Conservation (phyloP, 1,140 invertebrate genomes). For the Hyposmocoma kahamanoa region DNA sequence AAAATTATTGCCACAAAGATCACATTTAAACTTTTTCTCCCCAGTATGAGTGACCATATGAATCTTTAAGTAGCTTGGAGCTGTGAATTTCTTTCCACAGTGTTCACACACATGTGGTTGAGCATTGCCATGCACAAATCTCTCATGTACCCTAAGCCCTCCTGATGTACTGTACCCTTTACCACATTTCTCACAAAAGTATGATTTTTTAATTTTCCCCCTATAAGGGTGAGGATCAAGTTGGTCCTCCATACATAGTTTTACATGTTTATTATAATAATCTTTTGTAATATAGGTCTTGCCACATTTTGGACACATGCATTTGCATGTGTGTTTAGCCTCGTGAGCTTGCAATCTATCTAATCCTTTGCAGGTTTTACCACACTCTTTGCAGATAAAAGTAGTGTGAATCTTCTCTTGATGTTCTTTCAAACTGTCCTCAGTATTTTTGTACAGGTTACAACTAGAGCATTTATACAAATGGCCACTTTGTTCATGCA, state of each 20-base stretch:
- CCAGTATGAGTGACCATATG: conserved; percentile 69
- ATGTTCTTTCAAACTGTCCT: conserved; percentile 35
- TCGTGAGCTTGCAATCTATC: conserved; percentile 47
- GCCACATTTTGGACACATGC: conserved; percentile 51
- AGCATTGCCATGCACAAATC: conserved; percentile 55
- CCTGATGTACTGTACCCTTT: conserved; percentile 55
- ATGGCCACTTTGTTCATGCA: conserved; percentile 26
- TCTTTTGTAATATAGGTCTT: conserved; percentile 51
- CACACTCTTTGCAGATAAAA: conserved; percentile 48
- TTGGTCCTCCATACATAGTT: conserved; percentile 41
- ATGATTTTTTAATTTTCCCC: conserved; percentile 36
- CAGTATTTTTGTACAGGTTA: conserved; percentile 21
- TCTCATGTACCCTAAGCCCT: conserved; percentile 48
- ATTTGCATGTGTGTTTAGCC: conserved; percentile 39
- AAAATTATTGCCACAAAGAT: conserved; percentile 58
- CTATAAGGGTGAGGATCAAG: conserved; percentile 53
- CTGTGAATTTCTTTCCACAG: conserved; percentile 57
- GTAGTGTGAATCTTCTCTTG: conserved; percentile 29
- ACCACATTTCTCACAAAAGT: conserved; percentile 47
- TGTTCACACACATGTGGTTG: conserved; percentile 49
- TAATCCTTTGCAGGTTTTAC: conserved; percentile 37
- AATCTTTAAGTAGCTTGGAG: conserved; percentile 54
- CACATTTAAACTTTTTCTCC: conserved; percentile 64
- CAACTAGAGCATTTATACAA: conserved; percentile 41
- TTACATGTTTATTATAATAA: conserved; percentile 49